A percentile compares a stretch with the other conserved stretches of the same genome.
Conservation (phyloP, 2,888 invertebrate genomes). For the Epirrhoe tristata region DNA sequence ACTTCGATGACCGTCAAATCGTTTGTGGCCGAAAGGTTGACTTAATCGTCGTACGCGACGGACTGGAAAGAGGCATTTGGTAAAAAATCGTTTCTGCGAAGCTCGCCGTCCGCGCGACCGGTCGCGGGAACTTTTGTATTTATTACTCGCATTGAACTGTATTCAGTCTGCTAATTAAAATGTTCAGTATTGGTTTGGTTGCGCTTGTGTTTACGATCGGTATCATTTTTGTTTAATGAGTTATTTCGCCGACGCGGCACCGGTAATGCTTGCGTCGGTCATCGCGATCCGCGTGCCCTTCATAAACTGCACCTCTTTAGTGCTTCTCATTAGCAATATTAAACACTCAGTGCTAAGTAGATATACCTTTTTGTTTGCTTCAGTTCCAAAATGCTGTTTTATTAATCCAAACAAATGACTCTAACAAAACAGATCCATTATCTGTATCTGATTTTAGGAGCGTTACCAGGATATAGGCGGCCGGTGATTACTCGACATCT, state of each 20-base stretch:
- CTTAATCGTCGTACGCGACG: slow-evolving; percentile 58
- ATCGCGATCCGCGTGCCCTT: slow-evolving; percentile 41
- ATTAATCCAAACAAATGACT: slow-evolving; percentile 25
- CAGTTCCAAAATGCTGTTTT: slow-evolving; percentile 20
- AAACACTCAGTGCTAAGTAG: slow-evolving; percentile 29
- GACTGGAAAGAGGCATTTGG: slow-evolving; percentile 59
- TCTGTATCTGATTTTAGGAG: slow-evolving; percentile 31
- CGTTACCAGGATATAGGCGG: slow-evolving; percentile 41
- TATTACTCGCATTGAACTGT: slow-evolving; percentile 56
- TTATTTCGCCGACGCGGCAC: slow-evolving; percentile 63
- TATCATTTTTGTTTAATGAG: slow-evolving; percentile 82
- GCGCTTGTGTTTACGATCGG: slow-evolving; percentile 68
- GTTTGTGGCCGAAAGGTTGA: slow-evolving; percentile 51
- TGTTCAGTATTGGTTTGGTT: slow-evolving; percentile 72
- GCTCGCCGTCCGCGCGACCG: slow-evolving; percentile 44
- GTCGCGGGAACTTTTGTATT: slow-evolving; percentile 49
- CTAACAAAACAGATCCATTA: slow-evolving; percentile 23
- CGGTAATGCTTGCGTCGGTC: slow-evolving; percentile 45
- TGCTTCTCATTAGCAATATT: slow-evolving; percentile 40
- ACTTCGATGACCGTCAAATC: slow-evolving; percentile 53
- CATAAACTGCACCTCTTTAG: slow-evolving; percentile 43
- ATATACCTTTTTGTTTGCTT: slow-evolving; percentile 22
- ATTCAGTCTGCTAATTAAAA: slow-evolving; percentile 75
- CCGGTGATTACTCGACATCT: slow-evolving; percentile 39
- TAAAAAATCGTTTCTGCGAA: slow-evolving; percentile 65